Conservation (phyloP, 2,888 invertebrate genomes). For the Odontomyia ornata region DNA sequence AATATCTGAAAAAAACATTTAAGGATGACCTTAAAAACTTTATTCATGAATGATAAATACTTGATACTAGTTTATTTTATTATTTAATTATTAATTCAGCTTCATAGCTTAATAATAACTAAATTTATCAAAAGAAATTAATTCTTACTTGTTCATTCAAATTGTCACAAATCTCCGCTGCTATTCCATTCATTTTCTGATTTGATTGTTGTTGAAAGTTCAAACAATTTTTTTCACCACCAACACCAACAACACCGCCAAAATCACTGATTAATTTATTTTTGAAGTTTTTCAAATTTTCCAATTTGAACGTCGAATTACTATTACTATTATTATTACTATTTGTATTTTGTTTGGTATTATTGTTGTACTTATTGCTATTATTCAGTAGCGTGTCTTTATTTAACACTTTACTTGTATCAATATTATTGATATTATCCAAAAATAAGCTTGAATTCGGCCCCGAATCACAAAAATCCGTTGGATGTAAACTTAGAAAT, state of each 20-base stretch:
- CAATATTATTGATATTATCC: constrained; percentile 56
- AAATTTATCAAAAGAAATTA: not conserved
- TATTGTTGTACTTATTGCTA: constrained; percentile 52
- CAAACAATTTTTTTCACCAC: constrained; percentile 9
- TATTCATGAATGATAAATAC: no score
- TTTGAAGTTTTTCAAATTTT: constrained; percentile 63
- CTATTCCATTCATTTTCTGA: constrained; percentile 60
- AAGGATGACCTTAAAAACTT: no score
- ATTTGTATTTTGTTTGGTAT: constrained; percentile 56
- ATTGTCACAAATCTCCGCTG: constrained; percentile 63
- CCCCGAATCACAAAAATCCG: constrained; percentile 62
- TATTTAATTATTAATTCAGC: no score
- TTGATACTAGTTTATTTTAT: no score
- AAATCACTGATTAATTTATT: constrained; percentile 63
- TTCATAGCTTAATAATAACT: no score
- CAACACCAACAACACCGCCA: constrained; percentile 53
- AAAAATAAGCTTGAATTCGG: constrained; percentile 62
- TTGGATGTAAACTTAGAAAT: constrained; percentile 63
- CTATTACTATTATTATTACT: constrained; percentile 59
- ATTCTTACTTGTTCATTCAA: constrained; percentile 64
- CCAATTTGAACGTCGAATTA: constrained; percentile 62
- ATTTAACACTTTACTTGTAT: constrained; percentile 41
- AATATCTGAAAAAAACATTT: no score
- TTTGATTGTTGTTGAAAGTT: constrained; percentile 48
- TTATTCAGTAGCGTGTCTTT: constrained; percentile 42